These are phyloP conservation scores for Dasysyrphus tricinctus DNA, from an alignment of 2,888 invertebrate species.

Conservation along the genomic window DNA sequence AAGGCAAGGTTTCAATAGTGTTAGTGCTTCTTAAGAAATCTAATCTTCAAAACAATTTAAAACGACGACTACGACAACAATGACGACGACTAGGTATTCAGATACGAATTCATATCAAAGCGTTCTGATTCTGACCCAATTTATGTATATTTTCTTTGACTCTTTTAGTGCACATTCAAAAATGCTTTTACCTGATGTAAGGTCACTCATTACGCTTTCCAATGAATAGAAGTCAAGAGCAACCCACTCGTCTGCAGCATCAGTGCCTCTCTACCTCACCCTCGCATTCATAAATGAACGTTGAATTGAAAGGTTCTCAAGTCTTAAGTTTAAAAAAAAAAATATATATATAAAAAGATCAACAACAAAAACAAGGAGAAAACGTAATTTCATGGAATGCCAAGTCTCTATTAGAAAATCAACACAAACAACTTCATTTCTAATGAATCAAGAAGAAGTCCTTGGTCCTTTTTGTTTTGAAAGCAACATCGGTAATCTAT, in stretches of 20 bases:
- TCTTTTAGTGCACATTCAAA: slow-evolving; percentile 22
- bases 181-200: slow-evolving; percentile 50
- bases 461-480: slow-evolving; percentile 27
- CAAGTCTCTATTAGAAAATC: slow-evolving; percentile 43
- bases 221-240: slow-evolving; percentile 59
- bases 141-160: slow-evolving; percentile 32
- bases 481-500: slow-evolving; percentile 59
- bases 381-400: slow-evolving; percentile 37
- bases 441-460: slow-evolving; percentile 56
- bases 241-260: not conserved
- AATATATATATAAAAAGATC: not conserved
- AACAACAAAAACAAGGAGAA: not conserved
- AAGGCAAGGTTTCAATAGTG: slow-evolving; percentile 11
- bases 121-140: slow-evolving; percentile 39
- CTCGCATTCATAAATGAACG: slow-evolving; percentile 14
- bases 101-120: slow-evolving; percentile 46
- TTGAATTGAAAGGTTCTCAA: not conserved
- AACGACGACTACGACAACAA: slow-evolving; percentile 12
- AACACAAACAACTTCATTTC: slow-evolving; percentile 38
- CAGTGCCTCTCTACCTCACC: slow-evolving; percentile 5
- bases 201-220: slow-evolving; percentile 51
- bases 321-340: slow-evolving; percentile 41
- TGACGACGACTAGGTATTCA: not conserved
- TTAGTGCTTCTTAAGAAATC: not conserved
- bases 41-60: slow-evolving; percentile 15